phyloP scores from a whole-genome alignment of 2,113 vertebrate genomes.

The Archocentrus centrarchus region DNA sequence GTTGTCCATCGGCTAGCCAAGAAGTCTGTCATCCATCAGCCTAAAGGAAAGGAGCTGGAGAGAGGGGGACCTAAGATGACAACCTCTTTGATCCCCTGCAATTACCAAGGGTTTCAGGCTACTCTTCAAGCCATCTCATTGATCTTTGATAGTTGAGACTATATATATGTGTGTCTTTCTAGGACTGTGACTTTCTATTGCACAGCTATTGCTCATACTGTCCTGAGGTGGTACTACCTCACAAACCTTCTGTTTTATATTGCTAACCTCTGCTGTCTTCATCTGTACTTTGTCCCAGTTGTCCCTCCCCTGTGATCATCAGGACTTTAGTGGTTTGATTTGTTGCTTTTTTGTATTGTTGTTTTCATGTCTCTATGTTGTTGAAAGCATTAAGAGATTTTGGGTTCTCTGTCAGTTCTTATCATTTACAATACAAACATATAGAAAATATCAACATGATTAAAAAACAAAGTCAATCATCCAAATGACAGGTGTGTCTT shows the following conservation, averaged over 20 bases:
- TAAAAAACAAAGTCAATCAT: too few species aligned
- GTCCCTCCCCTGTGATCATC: not conserved
- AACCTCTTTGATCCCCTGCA: slow-evolving; percentile 48
- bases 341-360: slow-evolving; percentile 13
- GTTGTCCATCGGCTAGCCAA: slow-evolving; percentile 46
- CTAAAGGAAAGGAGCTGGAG: not conserved
- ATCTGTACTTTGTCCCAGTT: not conserved
- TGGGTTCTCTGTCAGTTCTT: not conserved
- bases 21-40: slow-evolving; percentile 66
- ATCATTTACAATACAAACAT: too few species aligned
- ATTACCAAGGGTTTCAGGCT: slow-evolving; percentile 48
- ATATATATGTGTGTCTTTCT: slow-evolving; percentile 5
- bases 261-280: not conserved
- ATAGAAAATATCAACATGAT: too few species aligned
- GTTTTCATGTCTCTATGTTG: not conserved
- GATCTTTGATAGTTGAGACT: slow-evolving; percentile 34
- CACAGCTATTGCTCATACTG: slow-evolving; percentile 28
- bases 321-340: slow-evolving; percentile 25
- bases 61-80: slow-evolving; percentile 45
- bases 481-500: too few species aligned
- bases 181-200: slow-evolving; percentile 10
- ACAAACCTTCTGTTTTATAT: slow-evolving; percentile 16
- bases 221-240: slow-evolving; percentile 2
- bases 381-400: slow-evolving; percentile 13
- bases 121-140: slow-evolving; percentile 48